phyloP scores from a whole-genome alignment of 2,888 invertebrate genomes.

The Chrysotoxum bicinctum region DNA sequence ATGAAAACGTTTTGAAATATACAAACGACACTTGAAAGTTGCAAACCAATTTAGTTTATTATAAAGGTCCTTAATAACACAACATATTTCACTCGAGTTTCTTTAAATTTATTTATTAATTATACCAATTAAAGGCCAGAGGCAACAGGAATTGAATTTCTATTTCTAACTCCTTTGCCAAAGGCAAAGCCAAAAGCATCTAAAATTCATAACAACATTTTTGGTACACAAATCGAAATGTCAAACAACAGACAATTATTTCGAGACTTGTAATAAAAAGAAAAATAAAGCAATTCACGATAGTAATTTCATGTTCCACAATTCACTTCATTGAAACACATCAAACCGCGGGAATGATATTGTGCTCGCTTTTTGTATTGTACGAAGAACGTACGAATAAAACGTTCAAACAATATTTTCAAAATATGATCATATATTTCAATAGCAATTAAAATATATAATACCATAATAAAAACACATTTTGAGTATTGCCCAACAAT shows the following conservation, averaged over 20 bases:
- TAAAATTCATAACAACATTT: neutral
- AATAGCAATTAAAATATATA: no score
- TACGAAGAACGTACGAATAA: no score
- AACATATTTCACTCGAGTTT: neutral
- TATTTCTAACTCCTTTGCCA: neutral
- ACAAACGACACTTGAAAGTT: neutral
- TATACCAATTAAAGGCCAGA: neutral
- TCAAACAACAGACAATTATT: neutral
- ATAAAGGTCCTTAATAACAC: no score
- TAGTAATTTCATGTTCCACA: neutral
- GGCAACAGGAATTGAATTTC: neutral
- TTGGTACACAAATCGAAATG: neutral
- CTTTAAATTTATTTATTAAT: neutral
- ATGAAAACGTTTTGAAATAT: constrained; percentile 71
- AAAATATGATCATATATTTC: no score
- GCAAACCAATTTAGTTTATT: neutral
- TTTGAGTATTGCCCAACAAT: no score
- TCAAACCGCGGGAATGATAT: no score
- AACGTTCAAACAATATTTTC: no score
- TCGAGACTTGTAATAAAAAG: neutral
- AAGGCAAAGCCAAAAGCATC: neutral
- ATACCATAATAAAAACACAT: no score
- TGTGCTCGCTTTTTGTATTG: no score
- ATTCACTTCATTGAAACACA: neutral
- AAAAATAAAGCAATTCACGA: neutral